Conservation (phyloP, 1,140 invertebrate genomes). For the Sycophila sp. region DNA sequence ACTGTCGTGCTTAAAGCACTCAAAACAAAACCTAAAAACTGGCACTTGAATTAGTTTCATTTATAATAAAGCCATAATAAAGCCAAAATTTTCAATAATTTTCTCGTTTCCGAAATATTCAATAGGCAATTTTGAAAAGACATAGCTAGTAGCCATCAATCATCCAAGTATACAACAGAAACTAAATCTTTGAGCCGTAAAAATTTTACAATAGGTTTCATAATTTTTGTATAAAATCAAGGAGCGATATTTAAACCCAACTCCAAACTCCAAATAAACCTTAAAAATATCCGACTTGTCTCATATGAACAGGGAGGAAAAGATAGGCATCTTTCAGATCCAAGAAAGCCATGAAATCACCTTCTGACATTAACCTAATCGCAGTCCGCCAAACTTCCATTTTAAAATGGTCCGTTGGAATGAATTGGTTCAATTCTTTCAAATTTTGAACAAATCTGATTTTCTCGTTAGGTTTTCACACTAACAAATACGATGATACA, state of each 20-base stretch:
- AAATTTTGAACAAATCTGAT: slow-evolving; percentile 32
- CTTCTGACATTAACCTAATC: neutral
- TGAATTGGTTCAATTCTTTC: slow-evolving; percentile 23
- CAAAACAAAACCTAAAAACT: neutral
- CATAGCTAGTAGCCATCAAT: neutral
- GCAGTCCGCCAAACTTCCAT: slow-evolving; percentile 11
- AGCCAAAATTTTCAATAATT: neutral
- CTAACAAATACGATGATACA: slow-evolving; percentile 40
- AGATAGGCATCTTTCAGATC: slow-evolving; percentile 17
- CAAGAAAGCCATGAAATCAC: neutral
- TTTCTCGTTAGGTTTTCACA: slow-evolving; percentile 51
- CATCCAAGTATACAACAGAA: slow-evolving; percentile 1
- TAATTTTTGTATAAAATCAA: slow-evolving; percentile 8
- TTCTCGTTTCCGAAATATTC: neutral
- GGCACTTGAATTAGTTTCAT: neutral
- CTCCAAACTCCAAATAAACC: neutral
- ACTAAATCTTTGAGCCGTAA: neutral
- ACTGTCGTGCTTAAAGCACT: neutral
- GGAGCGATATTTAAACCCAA: slow-evolving; percentile 25
- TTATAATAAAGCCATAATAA: slow-evolving; percentile 2
- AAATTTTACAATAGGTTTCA: slow-evolving; percentile 8
- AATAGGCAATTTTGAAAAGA: neutral
- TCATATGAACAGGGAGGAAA: neutral
- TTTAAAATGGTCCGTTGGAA: slow-evolving; percentile 14
- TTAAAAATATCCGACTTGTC: neutral